Evolutionary conservation across 2,888 invertebrate species (phyloP), one percentile per base, ranked within the genome.

Genomic region (Dromius quadrimaculatus): DNA sequence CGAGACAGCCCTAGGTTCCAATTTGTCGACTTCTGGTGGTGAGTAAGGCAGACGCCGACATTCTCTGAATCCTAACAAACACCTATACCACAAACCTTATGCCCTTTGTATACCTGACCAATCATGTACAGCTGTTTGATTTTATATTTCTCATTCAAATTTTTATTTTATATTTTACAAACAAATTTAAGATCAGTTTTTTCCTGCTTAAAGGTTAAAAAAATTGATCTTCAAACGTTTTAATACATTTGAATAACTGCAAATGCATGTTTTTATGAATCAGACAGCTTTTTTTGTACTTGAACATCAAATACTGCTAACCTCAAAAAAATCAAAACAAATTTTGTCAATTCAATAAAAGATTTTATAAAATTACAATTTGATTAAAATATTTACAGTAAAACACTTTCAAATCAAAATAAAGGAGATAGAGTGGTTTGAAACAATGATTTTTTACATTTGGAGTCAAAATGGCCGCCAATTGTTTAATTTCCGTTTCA

Each of bases 1-100:
- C 82, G 82, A 81, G 81, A 79, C 82, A 79, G 76, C 78, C 70
- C 81, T 79, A 81, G 81, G 81, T 80, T 81, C 81, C 81, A 80
- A 81, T 80, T 79, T 76, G 81, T 81, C 81, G 82, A 81, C 82
- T 81, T 78, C 79, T 62, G 70, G 70, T 70, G 82, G 83, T 83
- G 83, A 83, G 83, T 83, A 82, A 80, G 70, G 68, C 68, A 69
- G 45, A 41, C 68, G 68, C 68, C 68, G 68, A 45, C 59, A 62
- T 45, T 68, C 68, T 68, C 65, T 50, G 65, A 50, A 68, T 68
- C 68, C 68, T 59, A 59, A 68, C 66, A 64, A 45, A 54, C 50
- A 47, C 64, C 73, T 72, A 57, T 59, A 15, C 36, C 36, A 20
- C 9, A 5, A 5, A 6, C 32, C 5, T 9, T 59, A n/a, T 59